Percentiles rank a stretch among this genome's conserved stretches.
These are phyloP conservation scores for Endotricha flammealis DNA, from an alignment of 2,888 invertebrate species.

Conservation along the genomic window DNA sequence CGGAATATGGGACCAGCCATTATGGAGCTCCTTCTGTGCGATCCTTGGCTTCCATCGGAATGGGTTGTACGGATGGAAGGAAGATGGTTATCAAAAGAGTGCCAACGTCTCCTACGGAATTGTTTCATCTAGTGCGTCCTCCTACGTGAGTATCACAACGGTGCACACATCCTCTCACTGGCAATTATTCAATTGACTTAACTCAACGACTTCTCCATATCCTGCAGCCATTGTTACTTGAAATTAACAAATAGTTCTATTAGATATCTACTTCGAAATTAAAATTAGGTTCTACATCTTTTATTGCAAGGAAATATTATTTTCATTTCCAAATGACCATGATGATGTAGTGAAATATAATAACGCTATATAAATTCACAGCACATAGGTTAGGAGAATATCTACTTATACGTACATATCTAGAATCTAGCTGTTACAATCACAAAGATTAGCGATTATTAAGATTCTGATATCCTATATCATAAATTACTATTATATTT, in stretches of 20 bases:
- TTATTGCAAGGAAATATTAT: too few relatives aligned
- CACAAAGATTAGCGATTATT: not conserved
- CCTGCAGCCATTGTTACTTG: conserved; percentile 9
- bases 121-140: conserved; percentile 91
- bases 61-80: conserved; percentile 93
- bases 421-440: not conserved
- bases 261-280: not conserved
- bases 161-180: conserved; percentile 53
- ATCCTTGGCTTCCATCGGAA: conserved; percentile 90
- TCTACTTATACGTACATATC: not conserved
- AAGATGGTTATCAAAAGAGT: conserved; percentile 90
- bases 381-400: not conserved
- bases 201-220: conserved; percentile 32
- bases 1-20: conserved; percentile 79
- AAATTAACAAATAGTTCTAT: not conserved
- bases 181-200: conserved; percentile 69
- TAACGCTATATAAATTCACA: not conserved
- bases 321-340: too few relatives aligned
- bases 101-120: conserved; percentile 90
- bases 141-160: conserved; percentile 83
- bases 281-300: too few relatives aligned
- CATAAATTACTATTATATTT: not conserved
- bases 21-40: conserved; percentile 85
- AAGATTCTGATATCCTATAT: not conserved
- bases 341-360: too few relatives aligned